Conservation (phyloP, 2,888 invertebrate species). For the Drosophila picticornis region DNA sequence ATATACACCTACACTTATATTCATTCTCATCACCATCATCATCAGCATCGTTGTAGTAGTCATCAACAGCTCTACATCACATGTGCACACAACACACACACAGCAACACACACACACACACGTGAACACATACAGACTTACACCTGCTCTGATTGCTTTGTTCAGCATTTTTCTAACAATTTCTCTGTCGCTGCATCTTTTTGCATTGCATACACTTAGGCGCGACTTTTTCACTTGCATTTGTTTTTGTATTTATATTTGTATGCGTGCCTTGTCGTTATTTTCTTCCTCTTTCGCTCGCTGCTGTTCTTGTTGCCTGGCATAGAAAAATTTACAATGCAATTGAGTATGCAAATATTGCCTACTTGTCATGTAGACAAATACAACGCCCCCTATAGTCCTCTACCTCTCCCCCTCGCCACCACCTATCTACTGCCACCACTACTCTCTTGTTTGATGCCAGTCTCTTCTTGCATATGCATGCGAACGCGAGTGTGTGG, state of each 20-base stretch:
- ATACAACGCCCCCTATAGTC: constrained; percentile 57
- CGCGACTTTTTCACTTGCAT: constrained; percentile 69
- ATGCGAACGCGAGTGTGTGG: constrained; percentile 25
- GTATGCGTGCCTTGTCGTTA: constrained; percentile 42
- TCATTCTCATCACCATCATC: constrained; percentile 16
- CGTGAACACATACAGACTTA: constrained; percentile 38
- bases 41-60: constrained; percentile 37
- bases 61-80: constrained; percentile 44
- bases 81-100: constrained; percentile 23
- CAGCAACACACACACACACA: constrained; percentile 29
- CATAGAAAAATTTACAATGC: constrained; percentile 84
- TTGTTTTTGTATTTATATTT: constrained; percentile 36
- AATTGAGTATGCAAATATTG: constrained; percentile 85
- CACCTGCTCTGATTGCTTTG: constrained; percentile 77
- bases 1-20: not conserved
- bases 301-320: constrained; percentile 39
- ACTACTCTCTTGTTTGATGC: constrained; percentile 15
- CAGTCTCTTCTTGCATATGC: constrained; percentile 40
- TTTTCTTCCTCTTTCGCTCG: constrained; percentile 27
- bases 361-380: constrained; percentile 81
- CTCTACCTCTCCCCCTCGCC: constrained; percentile 1
- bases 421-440: not conserved
- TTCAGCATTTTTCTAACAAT: constrained; percentile 77
- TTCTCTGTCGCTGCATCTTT: constrained; percentile 70
- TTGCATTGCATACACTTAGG: constrained; percentile 77